Percentiles rank a stretch among this genome's conserved stretches.
phyloP scores from a whole-genome alignment of 1,140 invertebrate genomes.

The Pseudomyrmex flavicornis region DNA sequence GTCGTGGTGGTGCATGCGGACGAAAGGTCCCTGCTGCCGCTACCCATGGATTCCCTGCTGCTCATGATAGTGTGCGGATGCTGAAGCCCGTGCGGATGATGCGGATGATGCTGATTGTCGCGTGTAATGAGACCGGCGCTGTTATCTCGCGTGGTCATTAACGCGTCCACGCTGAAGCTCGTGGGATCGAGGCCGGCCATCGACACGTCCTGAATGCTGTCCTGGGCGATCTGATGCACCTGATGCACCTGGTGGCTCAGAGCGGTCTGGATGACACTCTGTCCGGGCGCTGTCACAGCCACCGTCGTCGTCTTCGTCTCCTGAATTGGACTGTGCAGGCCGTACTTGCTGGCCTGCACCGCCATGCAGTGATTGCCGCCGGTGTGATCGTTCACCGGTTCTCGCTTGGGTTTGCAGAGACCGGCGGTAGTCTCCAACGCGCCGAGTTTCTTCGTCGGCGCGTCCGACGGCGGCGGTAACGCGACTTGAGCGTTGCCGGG shows the following conservation, averaged over 20 bases:
- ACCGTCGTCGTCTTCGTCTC: constrained; percentile 77
- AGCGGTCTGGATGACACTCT: constrained; percentile 79
- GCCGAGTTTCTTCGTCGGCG: constrained; percentile 74
- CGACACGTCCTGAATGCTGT: constrained; percentile 83
- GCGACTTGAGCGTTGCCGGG: constrained; percentile 20
- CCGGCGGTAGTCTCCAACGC: constrained; percentile 79
- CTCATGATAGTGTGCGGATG: constrained; percentile 85
- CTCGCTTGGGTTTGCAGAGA: constrained; percentile 86
- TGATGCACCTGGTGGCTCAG: constrained; percentile 80
- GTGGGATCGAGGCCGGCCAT: constrained; percentile 84
- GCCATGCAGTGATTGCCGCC: constrained; percentile 82
- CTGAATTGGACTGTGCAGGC: constrained; percentile 85
- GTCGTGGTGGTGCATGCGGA: constrained; percentile 73
- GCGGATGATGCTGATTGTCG: constrained; percentile 84
- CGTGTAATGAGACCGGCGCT: constrained; percentile 81
- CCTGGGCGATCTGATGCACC: constrained; percentile 78
- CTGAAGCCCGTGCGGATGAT: constrained; percentile 85
- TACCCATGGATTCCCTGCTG: constrained; percentile 77
- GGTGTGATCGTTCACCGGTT: constrained; percentile 86
- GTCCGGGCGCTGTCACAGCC: constrained; percentile 53
- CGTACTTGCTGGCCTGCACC: constrained; percentile 78
- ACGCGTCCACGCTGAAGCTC: constrained; percentile 86
- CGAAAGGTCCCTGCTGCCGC: constrained; percentile 81
- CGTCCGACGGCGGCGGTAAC: constrained; percentile 56
- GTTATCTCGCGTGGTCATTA: constrained; percentile 84